These are phyloP conservation scores for Prosopocoilus inquinatus DNA, from an alignment of 2,888 invertebrate species.

Conservation along the genomic window DNA sequence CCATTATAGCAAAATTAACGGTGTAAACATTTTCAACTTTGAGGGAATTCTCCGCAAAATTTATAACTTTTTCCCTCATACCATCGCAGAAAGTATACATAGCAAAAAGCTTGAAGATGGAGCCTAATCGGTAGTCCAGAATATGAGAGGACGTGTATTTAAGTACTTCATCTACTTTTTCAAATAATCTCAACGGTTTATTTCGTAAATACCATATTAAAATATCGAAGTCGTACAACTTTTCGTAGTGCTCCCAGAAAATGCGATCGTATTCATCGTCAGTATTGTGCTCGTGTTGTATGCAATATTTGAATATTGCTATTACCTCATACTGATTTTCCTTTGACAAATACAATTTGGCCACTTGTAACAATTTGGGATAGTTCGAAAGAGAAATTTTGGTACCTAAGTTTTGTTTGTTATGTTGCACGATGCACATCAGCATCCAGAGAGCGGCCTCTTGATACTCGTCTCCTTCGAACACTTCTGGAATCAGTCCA, in stretches of 20 bases:
- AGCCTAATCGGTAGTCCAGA: too few relatives aligned
- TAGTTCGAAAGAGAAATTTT: conserved; percentile 1
- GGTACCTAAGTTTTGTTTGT: not conserved
- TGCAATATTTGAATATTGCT: not conserved
- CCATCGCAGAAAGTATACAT: not conserved
- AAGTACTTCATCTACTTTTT: not conserved
- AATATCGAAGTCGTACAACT: not conserved
- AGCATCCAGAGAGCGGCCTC: not conserved
- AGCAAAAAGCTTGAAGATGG: too few relatives aligned
- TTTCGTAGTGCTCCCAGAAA: not conserved
- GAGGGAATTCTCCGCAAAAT: not conserved
- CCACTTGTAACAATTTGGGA: not conserved
- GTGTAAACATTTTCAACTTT: not conserved
- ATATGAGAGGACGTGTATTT: too few relatives aligned
- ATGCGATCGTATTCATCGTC: not conserved
- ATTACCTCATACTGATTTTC: not conserved
- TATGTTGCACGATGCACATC: not conserved
- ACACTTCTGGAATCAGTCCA: not conserved
- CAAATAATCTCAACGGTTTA: not conserved
- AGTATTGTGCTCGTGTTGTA: not conserved
- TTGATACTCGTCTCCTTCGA: not conserved
- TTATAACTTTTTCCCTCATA: not conserved
- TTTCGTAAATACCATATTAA: not conserved
- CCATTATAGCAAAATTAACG: too few relatives aligned
- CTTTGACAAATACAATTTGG: not conserved